Conservation (phyloP, 2,888 invertebrate genomes). For the Acanthopleura granulata region DNA sequence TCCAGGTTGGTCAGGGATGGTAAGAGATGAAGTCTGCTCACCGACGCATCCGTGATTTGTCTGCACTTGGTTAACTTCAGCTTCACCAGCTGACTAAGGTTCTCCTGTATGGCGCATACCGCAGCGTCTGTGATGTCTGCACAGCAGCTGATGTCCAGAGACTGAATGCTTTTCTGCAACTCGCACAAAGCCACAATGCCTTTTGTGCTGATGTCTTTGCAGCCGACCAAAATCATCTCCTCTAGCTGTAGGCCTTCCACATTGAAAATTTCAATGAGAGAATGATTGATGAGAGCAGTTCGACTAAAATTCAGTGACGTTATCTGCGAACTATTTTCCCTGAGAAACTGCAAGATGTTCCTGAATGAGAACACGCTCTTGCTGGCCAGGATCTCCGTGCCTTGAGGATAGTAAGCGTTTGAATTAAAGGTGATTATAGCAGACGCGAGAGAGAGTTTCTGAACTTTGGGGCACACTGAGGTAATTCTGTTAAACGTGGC, state of each 20-base stretch:
- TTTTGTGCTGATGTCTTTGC: conserved; percentile 77
- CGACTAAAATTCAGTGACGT: conserved; percentile 77
- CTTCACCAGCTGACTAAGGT: conserved; percentile 74
- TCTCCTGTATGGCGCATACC: conserved; percentile 75
- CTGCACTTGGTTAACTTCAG: conserved; percentile 78
- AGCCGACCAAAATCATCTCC: conserved; percentile 73
- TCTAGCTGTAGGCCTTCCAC: conserved; percentile 73
- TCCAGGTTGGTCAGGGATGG: conserved; percentile 75
- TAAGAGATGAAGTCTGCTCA: conserved; percentile 74
- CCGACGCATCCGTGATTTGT: conserved; percentile 77
- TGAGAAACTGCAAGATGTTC: conserved; percentile 76
- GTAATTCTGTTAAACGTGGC: conserved; percentile 79
- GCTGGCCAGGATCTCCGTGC: conserved; percentile 67
- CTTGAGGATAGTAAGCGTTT: conserved; percentile 74
- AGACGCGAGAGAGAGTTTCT: conserved; percentile 77
- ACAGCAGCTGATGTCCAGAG: conserved; percentile 78
- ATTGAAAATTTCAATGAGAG: conserved; percentile 74
- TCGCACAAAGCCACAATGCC: conserved; percentile 75
- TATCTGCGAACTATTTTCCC: conserved; percentile 73
- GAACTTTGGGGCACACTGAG: conserved; percentile 75
- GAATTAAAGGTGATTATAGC: conserved; percentile 81
- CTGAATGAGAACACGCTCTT: conserved; percentile 81
- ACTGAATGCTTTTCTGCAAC: conserved; percentile 74
- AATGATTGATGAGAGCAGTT: conserved; percentile 78
- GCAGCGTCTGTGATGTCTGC: conserved; percentile 78